phyloP scores from a whole-genome alignment of 2,113 vertebrate species.

The rabbit (Oryctolagus cuniculus) region DNA sequence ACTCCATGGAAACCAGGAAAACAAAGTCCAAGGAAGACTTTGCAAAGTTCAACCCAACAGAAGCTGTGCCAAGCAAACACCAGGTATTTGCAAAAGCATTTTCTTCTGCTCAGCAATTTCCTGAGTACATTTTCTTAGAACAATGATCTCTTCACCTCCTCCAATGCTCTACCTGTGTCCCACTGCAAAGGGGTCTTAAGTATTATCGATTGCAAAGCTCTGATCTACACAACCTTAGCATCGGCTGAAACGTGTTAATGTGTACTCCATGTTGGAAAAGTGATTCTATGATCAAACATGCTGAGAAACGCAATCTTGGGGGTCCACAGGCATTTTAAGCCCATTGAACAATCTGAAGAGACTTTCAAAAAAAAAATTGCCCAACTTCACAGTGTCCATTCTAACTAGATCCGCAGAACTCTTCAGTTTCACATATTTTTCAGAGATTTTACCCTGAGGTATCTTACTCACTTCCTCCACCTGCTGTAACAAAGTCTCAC shows the following conservation, averaged over 20 bases:
- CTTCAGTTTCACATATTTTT: constrained; percentile 22
- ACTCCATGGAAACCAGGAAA: constrained; percentile 58
- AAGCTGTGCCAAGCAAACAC: constrained; percentile 62
- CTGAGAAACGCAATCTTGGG: background rate
- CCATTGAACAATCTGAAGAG: background rate
- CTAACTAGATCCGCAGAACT: background rate
- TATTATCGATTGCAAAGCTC: background rate
- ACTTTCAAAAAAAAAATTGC: background rate
- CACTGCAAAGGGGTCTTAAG: background rate
- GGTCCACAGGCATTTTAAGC: background rate
- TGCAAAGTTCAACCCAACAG: constrained; percentile 53
- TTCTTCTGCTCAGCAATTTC: constrained; percentile 26
- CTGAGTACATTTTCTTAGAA: background rate
- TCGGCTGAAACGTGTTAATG: background rate
- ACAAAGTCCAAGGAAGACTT: constrained; percentile 61
- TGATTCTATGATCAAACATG: background rate
- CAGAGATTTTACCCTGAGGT: background rate
- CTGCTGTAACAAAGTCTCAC: background rate
- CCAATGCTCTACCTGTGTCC: background rate
- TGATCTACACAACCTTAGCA: background rate
- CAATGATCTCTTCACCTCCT: background rate
- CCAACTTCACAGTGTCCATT: background rate
- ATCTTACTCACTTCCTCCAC: background rate
- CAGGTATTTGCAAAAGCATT: constrained; percentile 53
- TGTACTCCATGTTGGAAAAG: too few species aligned